These are phyloP conservation scores for Drosophila suboccidentalis DNA, from an alignment of 2,888 invertebrate species.

Conservation along the genomic window DNA sequence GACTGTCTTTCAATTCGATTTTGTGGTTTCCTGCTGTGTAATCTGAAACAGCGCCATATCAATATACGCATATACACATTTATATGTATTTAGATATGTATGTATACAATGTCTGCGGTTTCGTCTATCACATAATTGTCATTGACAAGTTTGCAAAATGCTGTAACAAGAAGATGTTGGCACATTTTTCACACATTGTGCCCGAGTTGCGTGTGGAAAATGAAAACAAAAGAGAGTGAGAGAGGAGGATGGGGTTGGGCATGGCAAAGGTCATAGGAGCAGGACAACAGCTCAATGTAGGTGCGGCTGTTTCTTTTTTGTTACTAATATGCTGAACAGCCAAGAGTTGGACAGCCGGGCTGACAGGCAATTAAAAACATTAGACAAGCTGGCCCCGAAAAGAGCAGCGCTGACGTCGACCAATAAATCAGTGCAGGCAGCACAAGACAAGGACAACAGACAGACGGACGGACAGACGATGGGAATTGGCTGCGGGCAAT, in stretches of 20 bases:
- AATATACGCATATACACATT: slow-evolving; percentile 17
- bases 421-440: slow-evolving; percentile 69
- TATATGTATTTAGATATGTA: not conserved
- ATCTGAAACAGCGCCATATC: slow-evolving; percentile 49
- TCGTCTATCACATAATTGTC: slow-evolving; percentile 57
- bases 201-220: not conserved
- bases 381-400: slow-evolving; percentile 55
- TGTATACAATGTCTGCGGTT: slow-evolving; percentile 32
- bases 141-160: slow-evolving; percentile 55
- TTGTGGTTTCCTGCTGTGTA: slow-evolving; percentile 69
- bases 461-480: slow-evolving; percentile 20
- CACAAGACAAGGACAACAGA: slow-evolving; percentile 61
- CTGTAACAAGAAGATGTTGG: slow-evolving; percentile 40
- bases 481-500: slow-evolving; percentile 36
- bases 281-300: slow-evolving; percentile 5
- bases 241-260: not conserved
- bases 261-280: not conserved
- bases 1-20: slow-evolving; percentile 52
- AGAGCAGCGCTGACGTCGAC: slow-evolving; percentile 53
- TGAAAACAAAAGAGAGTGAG: not conserved
- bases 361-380: slow-evolving; percentile 78
- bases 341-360: slow-evolving; percentile 31
- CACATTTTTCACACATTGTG: slow-evolving; percentile 51
- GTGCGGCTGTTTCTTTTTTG: slow-evolving; percentile 1
- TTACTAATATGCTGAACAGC: slow-evolving; percentile 33